Percentiles rank a stretch among this genome's conserved stretches.
These are phyloP conservation scores for Mycalesis mineus DNA, from an alignment of 2,888 invertebrate species.

Conservation along the genomic window DNA sequence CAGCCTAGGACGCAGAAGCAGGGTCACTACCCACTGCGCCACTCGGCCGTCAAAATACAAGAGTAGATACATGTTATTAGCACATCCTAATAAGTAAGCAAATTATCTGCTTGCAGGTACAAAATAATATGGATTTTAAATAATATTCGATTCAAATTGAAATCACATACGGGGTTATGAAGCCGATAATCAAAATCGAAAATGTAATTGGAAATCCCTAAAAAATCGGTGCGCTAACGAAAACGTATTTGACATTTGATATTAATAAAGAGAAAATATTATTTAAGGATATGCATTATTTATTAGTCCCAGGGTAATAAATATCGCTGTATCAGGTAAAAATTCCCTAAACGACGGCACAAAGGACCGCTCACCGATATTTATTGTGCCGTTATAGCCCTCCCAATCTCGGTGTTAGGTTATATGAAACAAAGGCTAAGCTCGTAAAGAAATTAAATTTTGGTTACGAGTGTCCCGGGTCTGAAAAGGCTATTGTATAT, in stretches of 20 bases:
- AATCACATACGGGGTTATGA: not conserved
- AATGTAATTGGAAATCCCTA: not conserved
- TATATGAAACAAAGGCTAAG: slow-evolving; percentile 18
- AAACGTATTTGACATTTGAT: not conserved
- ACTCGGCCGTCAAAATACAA: no score
- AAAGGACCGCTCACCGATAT: slow-evolving; percentile 17
- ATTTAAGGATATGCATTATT: slow-evolving; percentile 3
- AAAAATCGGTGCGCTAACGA: not conserved
- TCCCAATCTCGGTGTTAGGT: slow-evolving; percentile 16
- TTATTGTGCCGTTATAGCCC: slow-evolving; percentile 22
- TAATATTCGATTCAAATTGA: no score
- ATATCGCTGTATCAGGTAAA: slow-evolving; percentile 11
- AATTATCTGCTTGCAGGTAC: no score
- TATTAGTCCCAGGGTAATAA: not conserved
- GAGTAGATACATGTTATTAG: no score
- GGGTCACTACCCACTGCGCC: no score
- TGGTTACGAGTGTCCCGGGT: slow-evolving; percentile 2
- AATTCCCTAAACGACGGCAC: slow-evolving; percentile 21
- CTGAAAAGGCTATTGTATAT: slow-evolving; percentile 3
- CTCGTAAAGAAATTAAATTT: slow-evolving; percentile 19
- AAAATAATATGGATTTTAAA: no score
- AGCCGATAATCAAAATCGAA: no score
- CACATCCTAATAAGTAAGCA: no score
- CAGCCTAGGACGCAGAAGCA: no score
- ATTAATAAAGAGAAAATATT: not conserved